Base-by-base conservation (phyloP, 1,140 invertebrate genomes). In the Polypedilum vanderplanki region DNA sequence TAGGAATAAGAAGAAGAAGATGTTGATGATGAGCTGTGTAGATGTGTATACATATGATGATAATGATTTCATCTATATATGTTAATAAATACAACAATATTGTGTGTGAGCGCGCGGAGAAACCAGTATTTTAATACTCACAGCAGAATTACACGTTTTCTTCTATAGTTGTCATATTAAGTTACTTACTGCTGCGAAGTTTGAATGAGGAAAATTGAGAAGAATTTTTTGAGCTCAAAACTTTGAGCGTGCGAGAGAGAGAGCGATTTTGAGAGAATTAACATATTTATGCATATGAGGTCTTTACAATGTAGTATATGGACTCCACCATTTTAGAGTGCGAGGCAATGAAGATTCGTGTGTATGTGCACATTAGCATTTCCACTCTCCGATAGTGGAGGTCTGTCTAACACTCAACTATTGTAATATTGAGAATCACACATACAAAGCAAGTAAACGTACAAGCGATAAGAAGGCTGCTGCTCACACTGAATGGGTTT, bases 1-100 rank as follows among this genome's bases (percentile, higher is more conserved):
- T 33, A 33, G n/a, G n/a, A n/a, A n/a, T n/a, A n/a, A n/a, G n/a
- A n/a, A n/a, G n/a, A n/a, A n/a, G 24, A 33, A 33, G 24, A 33
- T 3, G 24, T 3, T 33, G 24, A 33, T 33, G 24, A 33, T 33
- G 24, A n/a, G 46, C 46, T 57, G n/a, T 57, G 12, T 57, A n/a
- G 12, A 15, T 12, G n/a, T 57, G 46, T 57, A 46, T 46, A n/a
- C n/a, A 57, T n/a, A 57, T 57, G 46, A 46, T 46, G 41, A 57
- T 57, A 57, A 57, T 57, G 46, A 57, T 57, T 57, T 57, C 46
- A 57, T 57, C 46, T 57, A 57, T 57, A 57, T 57, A 57, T 57
- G 46, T 57, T 57, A n/a, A 46, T 12, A 12, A 46, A 46, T 9
- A 46, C 15, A 46, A 1, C 24, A 33, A 33, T 3, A 33, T 33